Percentiles rank a stretch among this genome's conserved stretches.
These are phyloP conservation scores for Trisateles emortualis DNA, from an alignment of 2,888 invertebrate genomes.

Conservation along the genomic window DNA sequence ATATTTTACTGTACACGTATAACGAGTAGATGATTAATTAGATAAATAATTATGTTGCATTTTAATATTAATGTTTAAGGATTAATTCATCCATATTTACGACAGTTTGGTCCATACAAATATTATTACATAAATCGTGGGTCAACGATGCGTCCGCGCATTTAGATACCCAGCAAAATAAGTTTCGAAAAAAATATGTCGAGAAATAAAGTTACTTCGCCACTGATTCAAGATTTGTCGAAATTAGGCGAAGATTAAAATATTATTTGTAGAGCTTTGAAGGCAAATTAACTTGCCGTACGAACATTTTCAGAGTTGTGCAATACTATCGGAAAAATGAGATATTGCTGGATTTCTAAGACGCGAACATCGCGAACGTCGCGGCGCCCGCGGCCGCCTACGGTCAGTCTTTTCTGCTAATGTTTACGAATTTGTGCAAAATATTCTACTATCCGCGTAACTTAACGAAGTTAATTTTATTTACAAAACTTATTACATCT, in stretches of 20 bases:
- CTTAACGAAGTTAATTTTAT: slow-evolving; percentile 80
- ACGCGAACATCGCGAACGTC: slow-evolving; percentile 68
- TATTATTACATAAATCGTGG: slow-evolving; percentile 81
- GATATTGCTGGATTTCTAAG: slow-evolving; percentile 71
- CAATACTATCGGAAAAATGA: slow-evolving; percentile 16
- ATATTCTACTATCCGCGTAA: slow-evolving; percentile 83
- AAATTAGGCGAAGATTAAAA: slow-evolving; percentile 29
- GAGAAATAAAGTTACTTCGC: slow-evolving; percentile 23
- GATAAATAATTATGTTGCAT: slow-evolving; percentile 78
- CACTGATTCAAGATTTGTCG: slow-evolving; percentile 25
- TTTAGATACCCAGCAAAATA: slow-evolving; percentile 69
- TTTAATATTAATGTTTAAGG: slow-evolving; percentile 83
- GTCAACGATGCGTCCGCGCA: slow-evolving; percentile 64
- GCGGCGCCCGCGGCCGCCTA: slow-evolving; percentile 81
- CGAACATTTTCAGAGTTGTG: slow-evolving; percentile 13
- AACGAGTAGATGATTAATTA: slow-evolving; percentile 84
- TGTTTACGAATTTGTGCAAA: slow-evolving; percentile 86
- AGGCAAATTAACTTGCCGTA: slow-evolving; percentile 20
- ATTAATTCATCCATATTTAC: slow-evolving; percentile 83
- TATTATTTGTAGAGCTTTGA: slow-evolving; percentile 12
- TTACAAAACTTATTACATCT: slow-evolving; percentile 74
- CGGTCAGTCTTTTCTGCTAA: slow-evolving; percentile 86
- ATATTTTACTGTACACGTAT: slow-evolving; percentile 85
- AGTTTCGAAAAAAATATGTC: background rate
- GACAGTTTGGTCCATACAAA: slow-evolving; percentile 87